Evolutionary conservation across 2,113 vertebrate genomes (phyloP), one percentile per base, ranked within the genome.

Genomic region (Murina feae): DNA sequence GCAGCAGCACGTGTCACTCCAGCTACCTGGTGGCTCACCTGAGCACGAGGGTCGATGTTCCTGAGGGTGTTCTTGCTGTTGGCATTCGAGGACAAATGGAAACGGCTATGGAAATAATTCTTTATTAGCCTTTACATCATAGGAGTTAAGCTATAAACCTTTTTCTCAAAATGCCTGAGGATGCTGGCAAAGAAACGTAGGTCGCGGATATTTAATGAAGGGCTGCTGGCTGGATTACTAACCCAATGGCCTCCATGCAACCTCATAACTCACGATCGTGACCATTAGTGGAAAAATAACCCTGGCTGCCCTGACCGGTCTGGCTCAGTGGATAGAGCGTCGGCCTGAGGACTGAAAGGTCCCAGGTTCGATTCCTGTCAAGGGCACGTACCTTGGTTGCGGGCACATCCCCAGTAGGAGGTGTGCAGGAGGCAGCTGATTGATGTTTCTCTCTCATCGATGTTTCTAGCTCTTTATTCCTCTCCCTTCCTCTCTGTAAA

Each of bases 111-210:
- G 2, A 65, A 82, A 32, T 39, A 42, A 69, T 66, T 11, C 21
- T 37, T 60, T 65, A 42, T 58, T 68, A 72, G 28, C 1, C 18
- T 80, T 89, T 83, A 35, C 10, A 51, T 63, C 58, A 23, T 58
- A 68, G 21, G n/a, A 25, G 1, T 51, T 68, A 35, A 51, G 14
- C 5, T 53, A 20, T 82, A 89, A 97, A 75, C 6, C 13, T 23
- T 89, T 53, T 89, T 92, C 30, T 84, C 23, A 58, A 86, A 91
- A 39, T 51, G 9, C 9, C 72, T 47, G 39, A 81, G 51, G 16
- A 71, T 78, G 39, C 32, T 44, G 8, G n/a, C 5, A 55, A 30
- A 72, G 58, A 86, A 90, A 25, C 30, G 1, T 28, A 49, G 35
- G 13, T 44, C 39, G 75, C 32, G 51, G 18, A 66, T 21, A 20